Evolutionary conservation across 2,797 vertebrate species (phyloP).

Genomic region (Mergus octosetaceus): DNA sequence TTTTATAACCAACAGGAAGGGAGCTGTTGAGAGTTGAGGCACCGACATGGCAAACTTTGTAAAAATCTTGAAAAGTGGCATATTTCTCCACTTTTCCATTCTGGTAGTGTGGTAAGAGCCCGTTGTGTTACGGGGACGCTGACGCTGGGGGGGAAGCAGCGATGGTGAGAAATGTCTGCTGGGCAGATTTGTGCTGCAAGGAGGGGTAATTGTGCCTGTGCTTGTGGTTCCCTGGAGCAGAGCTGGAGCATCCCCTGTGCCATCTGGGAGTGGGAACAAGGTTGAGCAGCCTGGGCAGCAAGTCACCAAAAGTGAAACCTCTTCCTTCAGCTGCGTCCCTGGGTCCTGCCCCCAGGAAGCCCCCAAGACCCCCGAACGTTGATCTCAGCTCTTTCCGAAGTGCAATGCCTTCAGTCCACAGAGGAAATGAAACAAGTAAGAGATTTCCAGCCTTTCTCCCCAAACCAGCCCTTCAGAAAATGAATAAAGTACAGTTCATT

Average conservation of each 20-base stretch:
- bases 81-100: not conserved
- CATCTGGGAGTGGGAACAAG: constrained; percentile 3
- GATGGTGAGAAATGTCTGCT: not conserved
- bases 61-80: not conserved
- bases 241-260: not conserved
- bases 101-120: not conserved
- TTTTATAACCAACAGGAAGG: not conserved
- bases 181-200: not conserved
- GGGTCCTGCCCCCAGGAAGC: constrained; percentile 78
- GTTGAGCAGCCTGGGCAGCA: not conserved
- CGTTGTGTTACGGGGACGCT: rapidly evolving
- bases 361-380: constrained; percentile 61
- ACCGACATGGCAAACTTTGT: not conserved
- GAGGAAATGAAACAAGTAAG: constrained; percentile 67
- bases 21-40: not conserved
- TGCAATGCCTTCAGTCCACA: rapidly evolving
- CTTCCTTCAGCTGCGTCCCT: constrained; percentile 67
- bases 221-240: constrained; percentile 34
- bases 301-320: constrained; percentile 62
- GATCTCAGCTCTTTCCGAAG: constrained; percentile 59
- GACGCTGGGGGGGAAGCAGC: not conserved
- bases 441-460: not conserved
- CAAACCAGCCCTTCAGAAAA: not conserved
- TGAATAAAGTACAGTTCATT: not conserved
- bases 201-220: not conserved